Evolutionary conservation across 2,797 vertebrate species (phyloP).

Genomic region (Pipistrellus kuhlii): DNA sequence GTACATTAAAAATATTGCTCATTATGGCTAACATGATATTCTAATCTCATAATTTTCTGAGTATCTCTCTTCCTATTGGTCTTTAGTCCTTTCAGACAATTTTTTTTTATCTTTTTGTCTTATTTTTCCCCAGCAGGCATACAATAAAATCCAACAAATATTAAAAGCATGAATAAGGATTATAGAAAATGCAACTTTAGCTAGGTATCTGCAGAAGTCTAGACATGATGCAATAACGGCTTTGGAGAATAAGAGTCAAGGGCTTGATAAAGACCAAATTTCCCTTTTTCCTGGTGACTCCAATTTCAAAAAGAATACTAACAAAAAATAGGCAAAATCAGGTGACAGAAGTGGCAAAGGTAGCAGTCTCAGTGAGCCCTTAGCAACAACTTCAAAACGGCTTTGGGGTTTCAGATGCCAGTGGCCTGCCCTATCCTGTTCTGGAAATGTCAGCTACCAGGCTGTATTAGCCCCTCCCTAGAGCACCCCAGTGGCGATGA

Average conservation of each 20-base stretch:
- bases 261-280: background rate
- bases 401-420: background rate
- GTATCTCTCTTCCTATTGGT: background rate
- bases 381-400: background rate
- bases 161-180: background rate
- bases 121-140: background rate
- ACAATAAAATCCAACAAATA: background rate
- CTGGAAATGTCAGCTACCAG: background rate
- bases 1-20: background rate
- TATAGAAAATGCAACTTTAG: background rate
- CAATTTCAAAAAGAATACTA: background rate
- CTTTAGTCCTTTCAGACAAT: background rate
- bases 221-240: background rate
- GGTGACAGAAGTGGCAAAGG: background rate
- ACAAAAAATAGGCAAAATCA: background rate
- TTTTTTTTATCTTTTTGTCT: background rate
- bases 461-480: background rate
- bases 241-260: conserved; percentile 18
- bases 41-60: background rate
- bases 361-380: background rate
- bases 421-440: background rate
- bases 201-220: background rate
- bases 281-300: background rate
- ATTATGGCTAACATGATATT: background rate
- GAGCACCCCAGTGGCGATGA: background rate